Percentiles rank a stretch among this genome's conserved stretches.
Evolutionary conservation across 2,113 vertebrate species (phyloP).

Genomic region (Fulmarus glacialis): DNA sequence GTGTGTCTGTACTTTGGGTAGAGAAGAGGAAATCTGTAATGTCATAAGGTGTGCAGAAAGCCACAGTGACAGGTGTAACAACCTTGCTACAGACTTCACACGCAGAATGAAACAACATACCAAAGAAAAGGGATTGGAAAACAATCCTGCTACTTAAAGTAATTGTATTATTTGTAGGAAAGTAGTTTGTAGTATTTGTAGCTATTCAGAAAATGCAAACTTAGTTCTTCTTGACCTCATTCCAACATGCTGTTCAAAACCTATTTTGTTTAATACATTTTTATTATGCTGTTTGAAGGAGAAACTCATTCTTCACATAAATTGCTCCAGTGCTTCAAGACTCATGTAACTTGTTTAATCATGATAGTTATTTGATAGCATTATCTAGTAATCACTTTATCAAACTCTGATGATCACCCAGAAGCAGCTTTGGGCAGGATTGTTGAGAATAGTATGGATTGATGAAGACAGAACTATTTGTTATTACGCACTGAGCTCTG

Average conservation of each 20-base stretch:
- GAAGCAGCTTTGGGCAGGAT: slow-evolving; percentile 56
- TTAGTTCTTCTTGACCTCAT: slow-evolving; percentile 11
- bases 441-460: slow-evolving; percentile 43
- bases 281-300: slow-evolving; percentile 55
- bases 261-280: slow-evolving; percentile 46
- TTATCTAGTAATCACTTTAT: slow-evolving; percentile 75
- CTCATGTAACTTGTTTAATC: slow-evolving; percentile 67
- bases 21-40: slow-evolving; percentile 25
- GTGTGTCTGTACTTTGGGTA: background rate
- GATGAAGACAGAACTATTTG: slow-evolving; percentile 50
- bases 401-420: slow-evolving; percentile 66
- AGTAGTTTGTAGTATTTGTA: slow-evolving; percentile 2
- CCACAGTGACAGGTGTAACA: background rate
- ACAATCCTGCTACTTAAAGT: background rate
- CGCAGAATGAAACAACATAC: background rate
- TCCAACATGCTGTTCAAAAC: background rate
- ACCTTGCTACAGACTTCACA: background rate
- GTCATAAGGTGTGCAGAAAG: slow-evolving; percentile 12
- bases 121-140: background rate
- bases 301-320: slow-evolving; percentile 68
- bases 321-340: slow-evolving; percentile 63
- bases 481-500: background rate
- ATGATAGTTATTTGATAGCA: slow-evolving; percentile 66
- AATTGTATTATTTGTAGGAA: background rate
- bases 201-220: slow-evolving; percentile 35